phyloP scores from a whole-genome alignment of 2,797 vertebrate species.

The Phoebastria nigripes region DNA sequence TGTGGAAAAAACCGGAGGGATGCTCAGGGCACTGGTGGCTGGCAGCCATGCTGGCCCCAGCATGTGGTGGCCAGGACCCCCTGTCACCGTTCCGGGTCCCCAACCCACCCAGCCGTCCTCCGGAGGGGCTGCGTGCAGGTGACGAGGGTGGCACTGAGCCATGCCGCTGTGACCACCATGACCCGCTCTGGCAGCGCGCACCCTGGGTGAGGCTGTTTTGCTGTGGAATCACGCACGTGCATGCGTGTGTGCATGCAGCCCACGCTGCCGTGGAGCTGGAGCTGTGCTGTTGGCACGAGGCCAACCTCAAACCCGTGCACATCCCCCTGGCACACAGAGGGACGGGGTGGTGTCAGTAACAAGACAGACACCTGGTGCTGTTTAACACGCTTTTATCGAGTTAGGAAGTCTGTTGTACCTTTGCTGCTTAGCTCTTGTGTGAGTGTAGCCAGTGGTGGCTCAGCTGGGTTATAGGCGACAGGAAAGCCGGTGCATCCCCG shows the following conservation, averaged over 20 bases:
- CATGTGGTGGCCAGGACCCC: accelerated
- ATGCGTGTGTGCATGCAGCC: accelerated
- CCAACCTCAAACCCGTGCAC: accelerated
- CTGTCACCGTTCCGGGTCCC: accelerated
- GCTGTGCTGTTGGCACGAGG: accelerated
- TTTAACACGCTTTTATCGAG: neutral
- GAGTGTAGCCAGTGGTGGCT: neutral
- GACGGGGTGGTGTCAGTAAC: accelerated
- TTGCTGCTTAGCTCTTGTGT: neutral
- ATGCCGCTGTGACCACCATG: accelerated
- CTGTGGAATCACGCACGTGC: neutral
- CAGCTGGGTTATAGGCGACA: accelerated
- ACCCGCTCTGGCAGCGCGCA: accelerated
- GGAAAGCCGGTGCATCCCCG: accelerated
- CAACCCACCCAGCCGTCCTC: neutral
- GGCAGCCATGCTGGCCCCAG: neutral
- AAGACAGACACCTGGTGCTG: accelerated
- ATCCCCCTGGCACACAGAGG: accelerated
- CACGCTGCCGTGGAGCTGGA: accelerated
- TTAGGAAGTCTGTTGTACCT: neutral
- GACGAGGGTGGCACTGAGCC: neutral
- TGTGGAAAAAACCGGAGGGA: too few relatives aligned
- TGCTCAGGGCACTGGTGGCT: neutral
- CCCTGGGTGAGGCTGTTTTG: neutral
- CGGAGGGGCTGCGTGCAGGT: accelerated